A percentile compares a stretch with the other conserved stretches of the same genome.
phyloP scores from a whole-genome alignment of 2,888 invertebrate species.

The Morpho helenor region DNA sequence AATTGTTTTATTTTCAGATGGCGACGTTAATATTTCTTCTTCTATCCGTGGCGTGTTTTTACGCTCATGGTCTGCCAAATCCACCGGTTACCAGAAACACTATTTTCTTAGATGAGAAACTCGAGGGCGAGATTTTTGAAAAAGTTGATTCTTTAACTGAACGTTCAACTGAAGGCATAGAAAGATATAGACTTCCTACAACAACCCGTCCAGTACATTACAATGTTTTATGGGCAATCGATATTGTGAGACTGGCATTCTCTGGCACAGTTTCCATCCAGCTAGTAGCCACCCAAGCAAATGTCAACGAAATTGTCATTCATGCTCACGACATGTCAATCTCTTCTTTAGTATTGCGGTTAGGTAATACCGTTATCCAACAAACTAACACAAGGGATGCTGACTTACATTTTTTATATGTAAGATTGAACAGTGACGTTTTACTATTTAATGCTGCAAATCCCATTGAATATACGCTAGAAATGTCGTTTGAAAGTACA shows the following conservation, averaged over 20 bases:
- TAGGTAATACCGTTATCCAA: slow-evolving; percentile 32
- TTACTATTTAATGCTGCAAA: slow-evolving; percentile 37
- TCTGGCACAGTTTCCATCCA: slow-evolving; percentile 57
- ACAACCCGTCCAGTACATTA: slow-evolving; percentile 75
- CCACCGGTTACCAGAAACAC: slow-evolving; percentile 46
- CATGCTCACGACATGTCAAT: slow-evolving; percentile 49
- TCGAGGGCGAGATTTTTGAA: slow-evolving; percentile 57
- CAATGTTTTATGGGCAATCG: slow-evolving; percentile 63
- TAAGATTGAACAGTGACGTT: slow-evolving; percentile 32
- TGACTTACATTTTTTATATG: slow-evolving; percentile 46
- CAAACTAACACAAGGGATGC: slow-evolving; percentile 28
- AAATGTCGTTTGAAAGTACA: slow-evolving; percentile 43
- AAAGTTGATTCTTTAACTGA: slow-evolving; percentile 13
- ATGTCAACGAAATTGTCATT: slow-evolving; percentile 51
- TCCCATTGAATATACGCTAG: slow-evolving; percentile 40
- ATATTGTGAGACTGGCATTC: slow-evolving; percentile 46
- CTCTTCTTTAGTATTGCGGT: slow-evolving; percentile 56
- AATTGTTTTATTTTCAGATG: slow-evolving; percentile 43
- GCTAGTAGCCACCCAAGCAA: slow-evolving; percentile 42
- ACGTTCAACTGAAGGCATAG: slow-evolving; percentile 27
- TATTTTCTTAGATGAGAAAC: slow-evolving; percentile 59
- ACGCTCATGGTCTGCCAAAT: slow-evolving; percentile 40
- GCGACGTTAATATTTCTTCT: slow-evolving; percentile 45
- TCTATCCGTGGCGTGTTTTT: slow-evolving; percentile 39
- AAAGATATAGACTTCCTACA: slow-evolving; percentile 64